Evolutionary conservation across 92 coral and sea anemone species (phyloP), one percentile per base, ranked within the genome.

Genomic region (Epizoanthus rinbou): DNA sequence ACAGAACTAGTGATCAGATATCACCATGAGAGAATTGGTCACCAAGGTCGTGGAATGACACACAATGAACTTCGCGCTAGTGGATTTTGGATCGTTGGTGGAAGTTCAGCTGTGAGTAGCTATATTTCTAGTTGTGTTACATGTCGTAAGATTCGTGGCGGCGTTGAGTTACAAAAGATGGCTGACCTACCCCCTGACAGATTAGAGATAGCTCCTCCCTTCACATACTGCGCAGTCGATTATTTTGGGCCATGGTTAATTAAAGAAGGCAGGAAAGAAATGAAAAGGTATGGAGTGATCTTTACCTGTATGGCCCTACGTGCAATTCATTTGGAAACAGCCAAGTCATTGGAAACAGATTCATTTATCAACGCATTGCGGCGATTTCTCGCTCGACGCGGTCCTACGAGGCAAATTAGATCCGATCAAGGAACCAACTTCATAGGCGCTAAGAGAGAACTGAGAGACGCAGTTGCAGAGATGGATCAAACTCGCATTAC

Each of bases 341-440:
- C 69, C 39, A 80, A 80, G 18, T 60, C 85, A 9, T 6, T 41
- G 45, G 45, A 41, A 6, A 41, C 45, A 41, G 45, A 41, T 3
- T 41, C 45, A 41, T 41, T 56, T 56, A 17, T 76, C 3, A 76
- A 76, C 28, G 82, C 82, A 3, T 31, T 21, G 17, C 57, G 82
- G 33, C 16, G 82, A 3, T 76, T 76, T 57, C 57, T 76, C 1
- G 37, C 66, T 17, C 66, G 82, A 22, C 16, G 82, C 5, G 68
- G 82, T 41, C 57, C 11, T 4, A 68, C 62, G 8, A 15, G 82
- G 8, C 66, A 53, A 22, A 28, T 76, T 14, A 64, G 67, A 23
- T 76, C 69, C 8, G 82, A 76, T 47, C 82, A 76, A 58, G 82
- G 82, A 21, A 76, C 82, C 3, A 76, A 76, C 56, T 76, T 76